Conservation (phyloP, 2,113 vertebrate genomes). For the Empidonax alnorum region DNA sequence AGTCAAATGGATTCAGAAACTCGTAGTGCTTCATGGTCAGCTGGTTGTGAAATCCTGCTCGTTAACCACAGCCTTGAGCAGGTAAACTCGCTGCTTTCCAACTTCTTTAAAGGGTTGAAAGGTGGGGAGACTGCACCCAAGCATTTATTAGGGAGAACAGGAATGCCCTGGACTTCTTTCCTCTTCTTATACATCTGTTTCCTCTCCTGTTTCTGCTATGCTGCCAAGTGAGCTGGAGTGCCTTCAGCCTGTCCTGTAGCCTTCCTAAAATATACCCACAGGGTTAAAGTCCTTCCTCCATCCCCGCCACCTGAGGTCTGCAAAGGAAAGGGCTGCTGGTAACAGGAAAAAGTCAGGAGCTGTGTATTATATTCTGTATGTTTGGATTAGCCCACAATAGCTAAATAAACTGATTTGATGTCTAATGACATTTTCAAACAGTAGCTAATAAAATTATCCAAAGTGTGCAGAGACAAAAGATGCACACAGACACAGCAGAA, state of each 20-base stretch:
- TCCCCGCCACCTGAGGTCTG: neutral
- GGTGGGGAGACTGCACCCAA: neutral
- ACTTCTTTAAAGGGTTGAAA: neutral
- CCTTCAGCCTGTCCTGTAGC: neutral
- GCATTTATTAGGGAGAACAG: neutral
- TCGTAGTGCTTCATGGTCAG: neutral
- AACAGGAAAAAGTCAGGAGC: conserved; percentile 21
- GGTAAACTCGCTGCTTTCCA: neutral
- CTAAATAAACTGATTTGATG: conserved; percentile 53
- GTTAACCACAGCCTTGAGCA: neutral
- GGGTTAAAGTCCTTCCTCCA: neutral
- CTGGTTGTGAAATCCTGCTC: neutral
- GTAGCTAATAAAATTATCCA: conserved; percentile 24
- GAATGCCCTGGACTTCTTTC: neutral
- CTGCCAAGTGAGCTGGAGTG: neutral
- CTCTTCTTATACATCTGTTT: neutral
- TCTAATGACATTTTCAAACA: conserved; percentile 50
- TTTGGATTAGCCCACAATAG: conserved; percentile 36
- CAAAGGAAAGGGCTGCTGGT: neutral
- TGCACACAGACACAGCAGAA: neutral
- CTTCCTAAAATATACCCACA: neutral
- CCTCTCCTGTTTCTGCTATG: neutral
- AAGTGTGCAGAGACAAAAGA: conserved; percentile 17
- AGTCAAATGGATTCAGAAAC: neutral
- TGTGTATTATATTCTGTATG: neutral